Conservation (phyloP, 2,888 invertebrate species). For the Lithophane semibrunnea region DNA sequence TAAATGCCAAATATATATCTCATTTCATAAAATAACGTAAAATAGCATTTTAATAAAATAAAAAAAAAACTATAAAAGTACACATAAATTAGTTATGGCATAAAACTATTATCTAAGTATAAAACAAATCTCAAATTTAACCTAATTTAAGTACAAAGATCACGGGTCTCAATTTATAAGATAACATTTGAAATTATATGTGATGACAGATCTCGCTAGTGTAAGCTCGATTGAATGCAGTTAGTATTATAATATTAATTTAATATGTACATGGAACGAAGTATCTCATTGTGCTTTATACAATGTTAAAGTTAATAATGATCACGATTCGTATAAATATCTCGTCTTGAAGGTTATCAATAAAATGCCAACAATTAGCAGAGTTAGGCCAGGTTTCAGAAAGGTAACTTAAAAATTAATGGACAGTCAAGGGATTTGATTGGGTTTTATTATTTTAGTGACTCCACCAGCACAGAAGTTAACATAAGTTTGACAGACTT, state of each 20-base stretch:
- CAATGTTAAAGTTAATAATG: slow-evolving; percentile 48
- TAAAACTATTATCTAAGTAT: slow-evolving; percentile 85
- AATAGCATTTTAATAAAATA: slow-evolving; percentile 72
- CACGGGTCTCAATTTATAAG: slow-evolving; percentile 71
- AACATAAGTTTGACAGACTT: background rate
- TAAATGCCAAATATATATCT: slow-evolving; percentile 82
- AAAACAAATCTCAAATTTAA: slow-evolving; percentile 82
- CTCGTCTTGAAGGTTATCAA: slow-evolving; percentile 39
- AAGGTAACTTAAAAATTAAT: background rate
- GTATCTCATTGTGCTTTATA: slow-evolving; percentile 61
- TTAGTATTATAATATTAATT: slow-evolving; percentile 54
- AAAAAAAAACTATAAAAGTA: slow-evolving; percentile 84
- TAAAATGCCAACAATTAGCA: slow-evolving; percentile 56
- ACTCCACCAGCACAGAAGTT: background rate
- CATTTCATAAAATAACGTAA: slow-evolving; percentile 77
- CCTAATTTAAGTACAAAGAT: slow-evolving; percentile 87
- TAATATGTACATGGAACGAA: slow-evolving; percentile 64
- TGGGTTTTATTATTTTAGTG: background rate
- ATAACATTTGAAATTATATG: slow-evolving; percentile 62
- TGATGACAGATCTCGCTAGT: slow-evolving; percentile 75
- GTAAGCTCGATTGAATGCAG: slow-evolving; percentile 64
- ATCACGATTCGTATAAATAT: slow-evolving; percentile 47
- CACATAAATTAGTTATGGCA: slow-evolving; percentile 89
- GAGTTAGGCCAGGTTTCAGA: slow-evolving; percentile 39
- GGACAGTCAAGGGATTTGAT: background rate